Evolutionary conservation across 2,888 invertebrate genomes (phyloP), one percentile per base, ranked within the genome.

Genomic region (Diarsia rubi): DNA sequence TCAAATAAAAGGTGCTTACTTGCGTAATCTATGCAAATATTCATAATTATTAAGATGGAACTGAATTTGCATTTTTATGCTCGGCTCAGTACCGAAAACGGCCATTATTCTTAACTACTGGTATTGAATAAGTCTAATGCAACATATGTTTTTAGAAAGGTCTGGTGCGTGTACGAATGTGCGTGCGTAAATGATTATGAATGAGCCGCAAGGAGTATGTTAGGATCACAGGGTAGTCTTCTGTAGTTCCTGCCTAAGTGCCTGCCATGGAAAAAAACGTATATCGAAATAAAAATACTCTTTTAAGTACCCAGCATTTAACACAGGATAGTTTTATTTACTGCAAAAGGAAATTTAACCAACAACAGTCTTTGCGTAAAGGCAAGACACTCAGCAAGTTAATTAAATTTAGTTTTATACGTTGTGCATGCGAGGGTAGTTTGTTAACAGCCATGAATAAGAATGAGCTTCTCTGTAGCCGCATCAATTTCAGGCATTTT

Each of bases 401-500:
- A 80, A 80, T 83, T 73, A 65, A 68, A 80, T 80, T 71, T 62
- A 73, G 47, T 83, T 80, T 83, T 75, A 75, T 71, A 65, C 66
- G 24, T 5, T 14, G 44, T 19, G 60, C 70, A 71, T 73, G 44
- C 78, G 65, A 64, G 52, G 59, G 57, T 49, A 60, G 60, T 68
- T 68, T 49, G 79, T 73, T 79, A 64, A 57, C 69, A 66, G 73
- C 68, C 62, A 79, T 79, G 81, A 73, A 83, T 83, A 81, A 79
- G 24, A 81, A 81, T 81, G 79, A 79, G 73, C 57, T 59, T 16
- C 57, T 49, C 24, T 62, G 57, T 62, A 65, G 71, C 70, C 70
- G 44, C 79, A 81, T 83, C 70, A 68, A 79, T 79, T 83, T 65
- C 57, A 69, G 60, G 57, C 70, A 44, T 57, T 83, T 59, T 44